Base-by-base conservation (phyloP, 1,140 invertebrate species). In the Trichoplusia ni region DNA sequence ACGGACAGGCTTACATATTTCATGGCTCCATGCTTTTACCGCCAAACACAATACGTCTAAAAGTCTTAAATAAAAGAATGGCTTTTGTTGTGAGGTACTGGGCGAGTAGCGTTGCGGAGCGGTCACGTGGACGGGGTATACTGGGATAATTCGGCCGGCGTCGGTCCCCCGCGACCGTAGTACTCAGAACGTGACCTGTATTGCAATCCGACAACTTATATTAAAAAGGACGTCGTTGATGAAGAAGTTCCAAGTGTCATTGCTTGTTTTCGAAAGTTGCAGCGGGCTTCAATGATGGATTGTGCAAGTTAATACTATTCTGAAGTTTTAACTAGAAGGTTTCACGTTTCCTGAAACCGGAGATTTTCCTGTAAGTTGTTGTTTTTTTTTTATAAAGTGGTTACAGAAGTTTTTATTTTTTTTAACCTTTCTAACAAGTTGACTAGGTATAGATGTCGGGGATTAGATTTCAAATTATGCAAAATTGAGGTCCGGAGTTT, bases 151-250 rank as follows among this genome's bases (percentile, higher is more conserved):
- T 59, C 54, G 16, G 54, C 54, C 18, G 31, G 31, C 29, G 25
- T 42, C 23, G 23, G 58, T 64, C 60, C 56, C 60, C 27, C 56
- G 58, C 60, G 64, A 29, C 64, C 70, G 67, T 62, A 73, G 56
- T 66, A 60, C 54, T 51, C 33, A 33, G 33, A 66, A 76, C 76
- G 76, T 79, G 76, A 76, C 71, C 58, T 62, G 69, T 69, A 58
- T 73, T 25, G 31, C 59, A 68, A 75, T 64, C 37, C 44, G 16
- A 51, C 35, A 65, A 65, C 49, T 49, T 67, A 59, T 69, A 67
- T 69, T 68, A 64, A 62, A 70, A 58, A 73, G 60, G 46, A 70
- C 51, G 21, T 65, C 70, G 67, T 51, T 73, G 46, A 49, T 49
- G 46, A 49, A 49, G 46, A 31, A 49, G 13, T 49, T 49, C n/a